These are phyloP conservation scores for Plebejus melissa DNA, from an alignment of 2,888 invertebrate species.

Conservation along the genomic window DNA sequence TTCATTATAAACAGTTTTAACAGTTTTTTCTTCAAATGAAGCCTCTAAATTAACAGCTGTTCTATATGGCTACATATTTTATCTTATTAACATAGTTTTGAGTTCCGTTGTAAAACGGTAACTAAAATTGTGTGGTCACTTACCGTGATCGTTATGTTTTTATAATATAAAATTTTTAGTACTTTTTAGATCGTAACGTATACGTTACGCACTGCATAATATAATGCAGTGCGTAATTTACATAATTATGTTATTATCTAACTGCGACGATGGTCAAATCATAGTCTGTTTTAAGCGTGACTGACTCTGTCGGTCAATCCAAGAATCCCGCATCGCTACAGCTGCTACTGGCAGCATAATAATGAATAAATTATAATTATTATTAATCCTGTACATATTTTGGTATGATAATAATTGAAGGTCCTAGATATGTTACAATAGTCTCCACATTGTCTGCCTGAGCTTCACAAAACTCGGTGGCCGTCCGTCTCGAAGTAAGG, in stretches of 20 bases:
- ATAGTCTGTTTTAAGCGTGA: background rate
- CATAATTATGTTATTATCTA: slow-evolving; percentile 11
- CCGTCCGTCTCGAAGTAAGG: background rate
- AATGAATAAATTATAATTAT: too few species aligned
- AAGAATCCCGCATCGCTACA: too few species aligned
- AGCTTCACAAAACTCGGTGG: background rate
- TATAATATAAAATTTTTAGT: slow-evolving; percentile 5
- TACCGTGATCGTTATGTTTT: slow-evolving; percentile 20
- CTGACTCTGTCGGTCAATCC: background rate
- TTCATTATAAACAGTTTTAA: too few species aligned
- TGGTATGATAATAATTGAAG: too few species aligned
- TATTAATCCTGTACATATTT: too few species aligned
- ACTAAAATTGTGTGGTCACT: background rate
- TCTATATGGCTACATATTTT: background rate
- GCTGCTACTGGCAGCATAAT: too few species aligned
- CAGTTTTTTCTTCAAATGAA: background rate
- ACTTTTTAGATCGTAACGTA: slow-evolving; percentile 23
- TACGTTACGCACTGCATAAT: too few species aligned
- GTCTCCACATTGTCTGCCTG: background rate
- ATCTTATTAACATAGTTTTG: background rate
- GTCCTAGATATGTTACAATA: too few species aligned
- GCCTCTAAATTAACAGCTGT: background rate
- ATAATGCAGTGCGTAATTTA: slow-evolving; percentile 2
- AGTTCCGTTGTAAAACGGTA: slow-evolving; percentile 23
- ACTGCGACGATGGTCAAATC: background rate